These are phyloP conservation scores for Heliconius sara DNA, from an alignment of 2,888 invertebrate genomes.

Conservation along the genomic window DNA sequence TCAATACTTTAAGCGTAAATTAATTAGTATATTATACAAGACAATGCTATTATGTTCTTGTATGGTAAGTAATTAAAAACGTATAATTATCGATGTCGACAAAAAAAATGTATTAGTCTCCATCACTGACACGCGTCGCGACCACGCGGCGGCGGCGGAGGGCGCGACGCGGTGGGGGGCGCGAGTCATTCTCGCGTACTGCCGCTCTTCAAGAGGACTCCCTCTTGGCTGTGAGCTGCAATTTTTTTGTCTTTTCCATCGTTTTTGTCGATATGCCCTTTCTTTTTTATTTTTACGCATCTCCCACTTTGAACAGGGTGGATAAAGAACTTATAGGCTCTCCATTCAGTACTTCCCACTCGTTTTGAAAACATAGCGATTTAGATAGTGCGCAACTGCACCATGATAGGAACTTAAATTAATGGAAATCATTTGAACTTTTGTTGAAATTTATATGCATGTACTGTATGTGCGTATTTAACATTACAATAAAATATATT, in stretches of 20 bases:
- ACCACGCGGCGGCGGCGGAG: conserved; percentile 74
- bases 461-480: too few species aligned
- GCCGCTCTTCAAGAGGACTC: conserved; percentile 76
- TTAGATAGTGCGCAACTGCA: too few species aligned
- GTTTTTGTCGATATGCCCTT: conserved; percentile 68
- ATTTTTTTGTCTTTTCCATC: conserved; percentile 58
- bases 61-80: neutral
- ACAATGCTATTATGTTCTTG: neutral
- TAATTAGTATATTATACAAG: neutral
- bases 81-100: conserved; percentile 59
- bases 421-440: neutral
- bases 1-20: neutral
- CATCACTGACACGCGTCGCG: conserved; percentile 73
- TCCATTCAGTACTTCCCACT: neutral
- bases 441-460: too few species aligned
- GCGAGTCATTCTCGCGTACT: conserved; percentile 83
- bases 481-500: too few species aligned
- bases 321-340: neutral
- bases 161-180: conserved; percentile 74
- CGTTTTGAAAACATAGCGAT: neutral
- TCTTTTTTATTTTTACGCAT: conserved; percentile 41
- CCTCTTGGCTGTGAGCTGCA: conserved; percentile 61
- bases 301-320: conserved; percentile 12
- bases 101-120: conserved; percentile 42
- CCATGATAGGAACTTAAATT: too few species aligned